Conservation (phyloP, 2,888 invertebrate species). For the Drosophila subquinaria region DNA sequence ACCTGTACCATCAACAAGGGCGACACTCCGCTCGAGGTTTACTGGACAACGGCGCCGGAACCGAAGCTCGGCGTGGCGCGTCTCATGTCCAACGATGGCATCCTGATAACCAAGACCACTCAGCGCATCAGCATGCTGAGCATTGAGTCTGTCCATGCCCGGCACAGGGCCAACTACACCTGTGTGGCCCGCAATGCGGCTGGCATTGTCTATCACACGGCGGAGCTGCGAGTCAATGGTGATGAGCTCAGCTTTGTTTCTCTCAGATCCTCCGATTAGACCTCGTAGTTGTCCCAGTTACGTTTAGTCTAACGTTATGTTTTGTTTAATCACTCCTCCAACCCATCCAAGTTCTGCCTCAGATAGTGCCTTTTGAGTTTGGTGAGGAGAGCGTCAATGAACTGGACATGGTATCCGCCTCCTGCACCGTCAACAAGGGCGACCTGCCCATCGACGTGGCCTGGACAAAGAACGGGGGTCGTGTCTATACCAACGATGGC, state of each 20-base stretch:
- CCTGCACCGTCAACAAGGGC: constrained; percentile 91
- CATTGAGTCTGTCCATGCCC: constrained; percentile 89
- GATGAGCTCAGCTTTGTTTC: constrained; percentile 26
- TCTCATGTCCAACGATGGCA: constrained; percentile 87
- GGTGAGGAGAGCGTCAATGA: constrained; percentile 90
- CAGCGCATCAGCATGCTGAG: constrained; percentile 89
- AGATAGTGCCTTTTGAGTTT: constrained; percentile 91
- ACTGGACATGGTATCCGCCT: constrained; percentile 89
- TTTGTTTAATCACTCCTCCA: constrained; percentile 31
- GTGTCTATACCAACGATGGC: constrained; percentile 86
- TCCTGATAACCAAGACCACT: constrained; percentile 88
- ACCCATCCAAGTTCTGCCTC: constrained; percentile 88
- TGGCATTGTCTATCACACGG: constrained; percentile 89
- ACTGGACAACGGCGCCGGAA: constrained; percentile 87
- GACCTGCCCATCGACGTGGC: constrained; percentile 91
- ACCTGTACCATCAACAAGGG: constrained; percentile 91
- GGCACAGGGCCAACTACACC: constrained; percentile 91
- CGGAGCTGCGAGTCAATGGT: constrained; percentile 91
- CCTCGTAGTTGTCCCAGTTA: constrained; percentile 21
- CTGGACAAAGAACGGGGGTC: constrained; percentile 88
- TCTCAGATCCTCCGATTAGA: background rate
- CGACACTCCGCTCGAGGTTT: constrained; percentile 91
- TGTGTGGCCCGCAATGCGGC: constrained; percentile 91
- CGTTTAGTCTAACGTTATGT: constrained; percentile 30
- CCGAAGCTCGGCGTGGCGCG: constrained; percentile 87